These are phyloP conservation scores for Sylvietta virens DNA, from an alignment of 2,113 vertebrate species.

Conservation along the genomic window DNA sequence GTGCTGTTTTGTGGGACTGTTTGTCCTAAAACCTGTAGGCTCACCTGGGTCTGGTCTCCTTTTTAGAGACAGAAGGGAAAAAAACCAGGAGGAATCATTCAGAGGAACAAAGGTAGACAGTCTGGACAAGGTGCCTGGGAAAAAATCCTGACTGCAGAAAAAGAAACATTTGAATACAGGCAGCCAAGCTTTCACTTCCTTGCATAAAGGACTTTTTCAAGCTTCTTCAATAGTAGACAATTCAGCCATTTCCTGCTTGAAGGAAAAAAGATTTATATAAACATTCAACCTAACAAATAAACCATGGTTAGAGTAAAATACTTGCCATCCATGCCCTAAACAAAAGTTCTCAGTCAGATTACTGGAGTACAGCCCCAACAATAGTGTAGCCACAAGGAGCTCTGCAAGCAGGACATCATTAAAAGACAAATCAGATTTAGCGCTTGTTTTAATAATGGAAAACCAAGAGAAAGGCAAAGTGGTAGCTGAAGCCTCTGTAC, in stretches of 20 bases:
- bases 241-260: not conserved
- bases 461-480: not conserved
- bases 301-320: not conserved
- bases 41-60: not conserved
- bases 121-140: not conserved
- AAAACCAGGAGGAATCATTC: not conserved
- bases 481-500: not conserved
- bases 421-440: not conserved
- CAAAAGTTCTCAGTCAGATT: not conserved
- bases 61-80: not conserved
- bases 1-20: not conserved
- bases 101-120: not conserved
- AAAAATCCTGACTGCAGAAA: not conserved
- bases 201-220: not conserved
- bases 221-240: not conserved
- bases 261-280: not conserved
- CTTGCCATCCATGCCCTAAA: not conserved
- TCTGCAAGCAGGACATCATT: not conserved
- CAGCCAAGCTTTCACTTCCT: not conserved
- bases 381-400: not conserved
- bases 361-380: not conserved
- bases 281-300: not conserved
- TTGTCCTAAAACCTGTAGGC: not conserved
- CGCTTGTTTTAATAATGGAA: not conserved
- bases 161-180: not conserved